Base-by-base conservation (phyloP, 1,140 invertebrate genomes). In the Drosophila sucinea region DNA sequence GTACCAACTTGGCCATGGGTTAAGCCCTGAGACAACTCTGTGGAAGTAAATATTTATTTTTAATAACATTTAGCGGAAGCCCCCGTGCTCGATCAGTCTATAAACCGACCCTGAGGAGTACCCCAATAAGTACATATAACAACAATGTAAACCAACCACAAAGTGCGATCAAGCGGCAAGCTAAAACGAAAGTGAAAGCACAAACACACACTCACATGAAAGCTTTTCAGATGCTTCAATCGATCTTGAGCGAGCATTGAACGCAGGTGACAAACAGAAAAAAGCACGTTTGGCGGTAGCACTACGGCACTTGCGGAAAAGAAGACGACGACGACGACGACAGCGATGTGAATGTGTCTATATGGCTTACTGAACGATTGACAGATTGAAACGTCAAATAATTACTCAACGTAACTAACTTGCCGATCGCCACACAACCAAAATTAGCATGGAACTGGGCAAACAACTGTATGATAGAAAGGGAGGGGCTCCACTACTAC, bases 391-490 rank as follows among this genome's bases (percentile, higher is more conserved):
- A 61, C 61, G 40, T 77, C 44, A 76, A 76, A 77, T 76, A 76
- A 76, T 76, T 76, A 76, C 73, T 67, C 66, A 75, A 76, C 73
- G 44, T 51, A 51, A 51, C 72, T 29, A 64, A 74, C 35, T 58
- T 73, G 73, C 70, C 70, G 73, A 77, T 85, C 82, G 79, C 78
- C 79, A 56, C 68, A 67, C 61, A 58, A 58, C 32, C 69, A 67
- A 83, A 86, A 86, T 86, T 86, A 86, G 83, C 83, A 89, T 86
- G 67, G 70, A 83, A 83, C 83, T 73, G 76, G 85, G 72, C 61
- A 54, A 67, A 29, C 65, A 40, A 44, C 40, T 60, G 35, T 25
- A 23, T 51, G 23, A 51, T 51, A 25, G 23, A 25, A 3, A 23
- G 44, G 44, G 23, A 51, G 44, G 7, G 25, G 44, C 44, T 6